A percentile compares a stretch with the other conserved stretches of the same genome.
These are phyloP conservation scores for Cyprinodon tularosa DNA, from an alignment of 2,113 vertebrate genomes.

Conservation along the genomic window DNA sequence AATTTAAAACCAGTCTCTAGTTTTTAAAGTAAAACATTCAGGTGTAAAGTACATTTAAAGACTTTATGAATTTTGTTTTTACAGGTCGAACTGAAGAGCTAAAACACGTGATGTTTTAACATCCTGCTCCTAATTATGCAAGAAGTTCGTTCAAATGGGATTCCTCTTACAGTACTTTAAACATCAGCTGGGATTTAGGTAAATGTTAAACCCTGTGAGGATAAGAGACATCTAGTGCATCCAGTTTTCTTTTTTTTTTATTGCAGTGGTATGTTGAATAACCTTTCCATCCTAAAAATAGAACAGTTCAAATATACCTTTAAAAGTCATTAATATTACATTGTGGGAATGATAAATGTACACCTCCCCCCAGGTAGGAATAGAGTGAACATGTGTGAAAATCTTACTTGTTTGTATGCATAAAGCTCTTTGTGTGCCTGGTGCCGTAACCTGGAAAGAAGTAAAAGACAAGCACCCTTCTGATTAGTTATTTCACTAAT, in stretches of 20 bases:
- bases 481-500: conserved; percentile 41
- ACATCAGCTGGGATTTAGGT: background rate
- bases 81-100: conserved; percentile 2
- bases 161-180: background rate
- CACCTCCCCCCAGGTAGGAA: background rate
- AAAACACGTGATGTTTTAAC: background rate
- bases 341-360: background rate
- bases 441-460: conserved; percentile 90
- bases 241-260: background rate
- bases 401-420: conserved; percentile 96
- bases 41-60: conserved; percentile 1
- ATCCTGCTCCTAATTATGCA: background rate
- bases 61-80: conserved; percentile 5
- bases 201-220: background rate
- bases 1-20: background rate
- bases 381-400: background rate
- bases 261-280: background rate
- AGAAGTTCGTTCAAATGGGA: background rate
- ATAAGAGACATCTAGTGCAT: background rate
- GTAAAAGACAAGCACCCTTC: conserved; percentile 55
- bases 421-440: conserved; percentile 99
- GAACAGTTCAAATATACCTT: background rate
- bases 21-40: background rate
- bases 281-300: background rate
- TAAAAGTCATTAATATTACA: background rate